Conservation (phyloP, 2,888 invertebrate species). For the Pilophorus perplexus region DNA sequence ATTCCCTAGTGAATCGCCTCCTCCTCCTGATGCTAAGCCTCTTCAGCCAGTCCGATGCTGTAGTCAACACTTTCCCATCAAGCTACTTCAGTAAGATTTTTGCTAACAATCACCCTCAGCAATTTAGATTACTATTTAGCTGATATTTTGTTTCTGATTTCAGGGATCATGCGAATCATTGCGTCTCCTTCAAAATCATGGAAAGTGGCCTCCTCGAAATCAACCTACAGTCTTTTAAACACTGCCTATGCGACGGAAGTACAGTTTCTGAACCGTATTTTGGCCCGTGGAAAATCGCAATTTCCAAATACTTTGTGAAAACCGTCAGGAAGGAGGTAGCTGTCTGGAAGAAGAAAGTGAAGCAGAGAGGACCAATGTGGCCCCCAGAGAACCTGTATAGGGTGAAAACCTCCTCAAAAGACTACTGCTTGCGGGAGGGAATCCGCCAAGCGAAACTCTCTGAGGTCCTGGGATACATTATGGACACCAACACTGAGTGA, state of each 20-base stretch:
- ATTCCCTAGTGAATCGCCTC: no score
- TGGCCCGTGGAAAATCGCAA: constrained; percentile 20
- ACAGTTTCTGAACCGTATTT: not conserved
- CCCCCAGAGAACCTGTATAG: constrained; percentile 8
- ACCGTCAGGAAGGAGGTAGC: not conserved
- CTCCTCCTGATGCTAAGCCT: no score
- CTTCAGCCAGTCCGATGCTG: no score
- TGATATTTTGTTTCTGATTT: not conserved
- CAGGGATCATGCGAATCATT: constrained; percentile 3
- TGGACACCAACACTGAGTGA: constrained; percentile 33
- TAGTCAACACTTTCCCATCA: no score
- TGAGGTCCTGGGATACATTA: constrained; percentile 32
- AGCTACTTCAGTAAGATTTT: not conserved
- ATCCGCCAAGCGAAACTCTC: not conserved
- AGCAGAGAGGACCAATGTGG: constrained; percentile 7
- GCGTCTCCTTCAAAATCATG: constrained; percentile 15
- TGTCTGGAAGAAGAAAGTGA: constrained; percentile 3
- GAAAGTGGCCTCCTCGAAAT: constrained; percentile 10
- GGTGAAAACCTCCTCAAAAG: constrained; percentile 7
- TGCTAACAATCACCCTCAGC: not conserved
- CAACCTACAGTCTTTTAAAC: constrained; percentile 20
- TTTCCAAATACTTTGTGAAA: constrained; percentile 1
- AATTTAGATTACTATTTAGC: not conserved
- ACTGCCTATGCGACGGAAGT: not conserved
- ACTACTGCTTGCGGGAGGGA: constrained; percentile 7